Evolutionary conservation across 1,140 invertebrate genomes (phyloP).

Genomic region (Diploscapter pachys): DNA sequence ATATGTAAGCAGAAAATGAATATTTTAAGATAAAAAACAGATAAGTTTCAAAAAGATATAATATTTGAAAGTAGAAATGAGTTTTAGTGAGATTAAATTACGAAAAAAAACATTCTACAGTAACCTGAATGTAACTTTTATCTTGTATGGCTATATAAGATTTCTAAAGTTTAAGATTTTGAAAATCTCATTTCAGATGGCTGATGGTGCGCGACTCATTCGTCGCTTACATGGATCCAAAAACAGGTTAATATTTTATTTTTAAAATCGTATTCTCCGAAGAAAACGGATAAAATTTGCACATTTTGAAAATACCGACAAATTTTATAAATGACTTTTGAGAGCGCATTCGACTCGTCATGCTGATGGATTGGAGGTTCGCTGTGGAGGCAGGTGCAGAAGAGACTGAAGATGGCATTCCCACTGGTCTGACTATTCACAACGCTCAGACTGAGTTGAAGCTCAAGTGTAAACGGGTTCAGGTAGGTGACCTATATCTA

Average conservation of each 20-base stretch:
- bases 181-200: conserved; percentile 58
- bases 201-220: conserved; percentile 64
- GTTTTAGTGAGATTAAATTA: background rate
- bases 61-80: conserved; percentile 4
- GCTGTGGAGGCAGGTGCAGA: conserved; percentile 39
- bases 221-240: conserved; percentile 62
- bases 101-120: conserved; percentile 37
- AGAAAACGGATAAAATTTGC: no score
- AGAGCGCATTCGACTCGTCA: conserved; percentile 62
- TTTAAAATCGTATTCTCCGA: no score
- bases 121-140: no score
- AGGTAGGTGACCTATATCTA: no score
- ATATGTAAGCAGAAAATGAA: no score
- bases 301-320: no score
- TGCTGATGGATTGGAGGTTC: conserved; percentile 64
- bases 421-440: conserved; percentile 43
- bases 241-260: conserved; percentile 43
- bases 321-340: no score
- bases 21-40: no score
- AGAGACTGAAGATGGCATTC: conserved; percentile 33
- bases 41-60: background rate
- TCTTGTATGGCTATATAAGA: no score
- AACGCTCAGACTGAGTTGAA: conserved; percentile 39
- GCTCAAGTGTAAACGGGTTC: no score
- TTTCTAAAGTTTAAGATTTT: no score